Base-by-base conservation (phyloP, 2,888 invertebrate species). In the Diaphora mendica region DNA sequence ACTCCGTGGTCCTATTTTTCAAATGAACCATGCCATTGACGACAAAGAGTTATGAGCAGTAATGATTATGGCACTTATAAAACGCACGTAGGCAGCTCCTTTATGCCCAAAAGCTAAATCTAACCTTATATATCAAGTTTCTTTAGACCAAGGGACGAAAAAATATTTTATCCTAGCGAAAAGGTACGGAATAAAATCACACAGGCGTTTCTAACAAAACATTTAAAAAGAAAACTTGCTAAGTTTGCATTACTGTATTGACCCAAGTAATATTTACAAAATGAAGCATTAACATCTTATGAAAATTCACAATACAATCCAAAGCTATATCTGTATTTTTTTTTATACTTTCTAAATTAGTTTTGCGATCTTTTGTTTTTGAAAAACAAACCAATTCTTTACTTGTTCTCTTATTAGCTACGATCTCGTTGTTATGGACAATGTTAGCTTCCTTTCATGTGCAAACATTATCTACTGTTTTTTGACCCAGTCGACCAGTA, bases 181-280 rank as follows among this genome's bases (percentile, higher is more conserved):
- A 64, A 44, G 8, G 8, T 68, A 42, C 64, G 17, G 42, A 65
- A 68, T 48, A 65, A 69, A 64, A 51, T 65, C 35, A 23, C 51
- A 73, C 51, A 44, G 44, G 44, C 62, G 35, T 67, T 51, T 33
- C 68, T 74, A 11, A 70, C 84, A 77, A 74, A 66, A 70, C 30
- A 17, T 33, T 30, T 65, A 35, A 66, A 73, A 51, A 66, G 39
- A 64, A 33, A 70, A 71, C 55, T 68, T 62, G 74, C 42, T 39
- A 71, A 42, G 13, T 70, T 68, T 59, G 26, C 33, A 68, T 68
- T 65, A 35, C n/a, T 64, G 64, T 48, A 68, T 64, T 64, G 64
- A 68, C 51, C 68, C 68, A 72, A 68, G 64, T 72, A 59, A 42
- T 39, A 30, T 69, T 59, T 42, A 59, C 65, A 65, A 70, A 70